A percentile compares a stretch with the other conserved stretches of the same genome.
These are phyloP conservation scores for Phyto melanocephala DNA, from an alignment of 2,888 invertebrate species.

Conservation along the genomic window DNA sequence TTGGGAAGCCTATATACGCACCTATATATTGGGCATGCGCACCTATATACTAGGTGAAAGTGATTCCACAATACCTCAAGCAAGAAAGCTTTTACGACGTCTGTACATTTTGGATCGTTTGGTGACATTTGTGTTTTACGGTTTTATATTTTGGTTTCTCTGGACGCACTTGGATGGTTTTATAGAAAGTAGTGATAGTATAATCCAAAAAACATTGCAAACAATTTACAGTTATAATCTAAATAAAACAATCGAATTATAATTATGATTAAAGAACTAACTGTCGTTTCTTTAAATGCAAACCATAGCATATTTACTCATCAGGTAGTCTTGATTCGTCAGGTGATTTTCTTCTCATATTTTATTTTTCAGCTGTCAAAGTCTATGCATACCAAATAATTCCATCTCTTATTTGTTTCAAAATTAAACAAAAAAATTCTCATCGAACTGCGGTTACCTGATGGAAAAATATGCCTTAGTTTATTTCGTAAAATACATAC, in stretches of 20 bases:
- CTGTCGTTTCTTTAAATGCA: too few relatives aligned
- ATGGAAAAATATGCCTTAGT: too few relatives aligned
- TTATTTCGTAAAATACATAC: too few relatives aligned
- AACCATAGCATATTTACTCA: too few relatives aligned
- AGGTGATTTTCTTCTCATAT: too few relatives aligned
- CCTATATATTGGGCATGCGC: slow-evolving; percentile 90
- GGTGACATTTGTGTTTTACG: slow-evolving; percentile 72
- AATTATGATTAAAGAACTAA: slow-evolving; percentile 5
- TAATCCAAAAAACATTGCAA: slow-evolving; percentile 70
- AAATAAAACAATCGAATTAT: slow-evolving; percentile 63
- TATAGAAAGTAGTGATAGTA: slow-evolving; percentile 71
- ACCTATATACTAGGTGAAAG: slow-evolving; percentile 91
- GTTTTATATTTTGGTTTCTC: slow-evolving; percentile 74
- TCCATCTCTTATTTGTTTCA: too few relatives aligned
- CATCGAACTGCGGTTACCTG: too few relatives aligned
- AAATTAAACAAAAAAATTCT: too few relatives aligned
- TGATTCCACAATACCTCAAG: slow-evolving; percentile 86
- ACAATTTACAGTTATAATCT: slow-evolving; percentile 65
- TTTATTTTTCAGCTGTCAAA: too few relatives aligned
- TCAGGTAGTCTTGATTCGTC: too few relatives aligned
- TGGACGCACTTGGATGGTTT: slow-evolving; percentile 76
- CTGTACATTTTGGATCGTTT: slow-evolving; percentile 80
- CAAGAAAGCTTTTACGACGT: slow-evolving; percentile 78
- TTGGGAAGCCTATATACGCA: slow-evolving; percentile 84
- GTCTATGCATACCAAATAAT: too few relatives aligned